phyloP scores from a whole-genome alignment of 1,140 invertebrate genomes.

The Holcopasites calliopsidis region DNA sequence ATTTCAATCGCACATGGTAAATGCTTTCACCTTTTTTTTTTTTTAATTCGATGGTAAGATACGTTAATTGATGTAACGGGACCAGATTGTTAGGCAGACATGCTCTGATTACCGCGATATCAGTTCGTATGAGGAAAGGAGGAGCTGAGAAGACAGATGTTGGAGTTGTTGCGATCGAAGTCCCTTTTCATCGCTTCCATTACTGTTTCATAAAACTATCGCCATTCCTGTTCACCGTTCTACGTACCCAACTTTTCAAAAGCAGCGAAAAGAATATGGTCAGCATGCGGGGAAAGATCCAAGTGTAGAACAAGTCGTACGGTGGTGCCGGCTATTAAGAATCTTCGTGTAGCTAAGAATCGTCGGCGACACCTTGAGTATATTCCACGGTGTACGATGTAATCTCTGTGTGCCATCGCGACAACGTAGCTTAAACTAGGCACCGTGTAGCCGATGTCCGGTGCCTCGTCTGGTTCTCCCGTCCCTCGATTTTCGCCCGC shows the following conservation, averaged over 20 bases:
- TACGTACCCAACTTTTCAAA: too few relatives aligned
- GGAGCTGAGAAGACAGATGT: neutral
- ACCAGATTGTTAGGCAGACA: neutral
- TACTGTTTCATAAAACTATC: too few relatives aligned
- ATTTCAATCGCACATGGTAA: neutral
- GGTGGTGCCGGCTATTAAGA: slow-evolving; percentile 55
- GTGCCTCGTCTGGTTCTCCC: slow-evolving; percentile 54
- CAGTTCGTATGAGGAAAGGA: neutral
- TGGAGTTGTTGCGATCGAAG: neutral
- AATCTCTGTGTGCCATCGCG: slow-evolving; percentile 77
- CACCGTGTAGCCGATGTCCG: slow-evolving; percentile 69
- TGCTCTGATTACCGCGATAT: slow-evolving; percentile 24
- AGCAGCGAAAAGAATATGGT: too few relatives aligned
- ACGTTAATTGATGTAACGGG: neutral
- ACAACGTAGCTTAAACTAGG: slow-evolving; percentile 72
- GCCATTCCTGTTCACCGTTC: too few relatives aligned
- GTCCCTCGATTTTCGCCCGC: slow-evolving; percentile 13
- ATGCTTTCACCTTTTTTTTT: neutral
- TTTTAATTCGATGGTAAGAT: neutral
- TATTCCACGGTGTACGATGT: slow-evolving; percentile 65
- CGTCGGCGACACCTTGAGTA: slow-evolving; percentile 58
- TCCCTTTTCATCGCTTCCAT: neutral
- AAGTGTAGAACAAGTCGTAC: slow-evolving; percentile 27
- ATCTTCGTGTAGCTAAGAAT: slow-evolving; percentile 52
- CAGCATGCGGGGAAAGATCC: neutral